These are phyloP conservation scores for Masnerella sp. DNA, from an alignment of 2,888 invertebrate species.

Conservation along the genomic window DNA sequence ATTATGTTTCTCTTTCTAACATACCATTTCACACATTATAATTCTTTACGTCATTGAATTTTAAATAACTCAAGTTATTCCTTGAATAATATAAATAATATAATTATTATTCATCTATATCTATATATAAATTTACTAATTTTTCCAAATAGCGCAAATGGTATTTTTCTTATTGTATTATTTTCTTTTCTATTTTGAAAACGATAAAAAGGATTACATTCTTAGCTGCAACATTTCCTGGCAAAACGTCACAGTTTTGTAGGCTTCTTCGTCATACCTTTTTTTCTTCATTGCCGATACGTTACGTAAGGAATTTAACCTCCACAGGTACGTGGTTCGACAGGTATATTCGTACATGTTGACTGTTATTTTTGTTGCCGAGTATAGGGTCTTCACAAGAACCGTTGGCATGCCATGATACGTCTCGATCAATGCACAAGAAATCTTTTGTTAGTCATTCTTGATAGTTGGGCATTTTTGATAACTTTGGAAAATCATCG, in stretches of 20 bases:
- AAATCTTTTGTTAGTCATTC: conserved; percentile 23
- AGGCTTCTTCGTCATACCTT: conserved; percentile 11
- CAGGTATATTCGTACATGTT: conserved; percentile 52
- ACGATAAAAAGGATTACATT: conserved; percentile 5
- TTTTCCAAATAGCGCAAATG: too few species aligned
- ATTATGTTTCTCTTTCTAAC: too few species aligned
- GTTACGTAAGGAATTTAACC: conserved; percentile 57
- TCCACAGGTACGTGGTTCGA: conserved; percentile 50
- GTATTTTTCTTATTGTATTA: too few species aligned
- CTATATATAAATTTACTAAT: too few species aligned
- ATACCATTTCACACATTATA: too few species aligned
- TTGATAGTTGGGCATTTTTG: neutral
- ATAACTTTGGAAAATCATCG: neutral
- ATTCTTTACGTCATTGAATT: too few species aligned
- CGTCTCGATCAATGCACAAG: conserved; percentile 15
- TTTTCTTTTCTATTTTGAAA: neutral
- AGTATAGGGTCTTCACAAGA: conserved; percentile 30
- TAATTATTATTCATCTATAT: too few species aligned
- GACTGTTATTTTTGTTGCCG: conserved; percentile 51
- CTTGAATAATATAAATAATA: too few species aligned
- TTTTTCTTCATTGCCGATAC: conserved; percentile 13
- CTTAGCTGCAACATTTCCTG: conserved; percentile 7
- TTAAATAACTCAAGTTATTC: too few species aligned
- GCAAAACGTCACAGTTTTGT: conserved; percentile 13
- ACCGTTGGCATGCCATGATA: conserved; percentile 29